Evolutionary conservation across 1,140 invertebrate genomes (phyloP).

Genomic region (Neodiprion pinetum): DNA sequence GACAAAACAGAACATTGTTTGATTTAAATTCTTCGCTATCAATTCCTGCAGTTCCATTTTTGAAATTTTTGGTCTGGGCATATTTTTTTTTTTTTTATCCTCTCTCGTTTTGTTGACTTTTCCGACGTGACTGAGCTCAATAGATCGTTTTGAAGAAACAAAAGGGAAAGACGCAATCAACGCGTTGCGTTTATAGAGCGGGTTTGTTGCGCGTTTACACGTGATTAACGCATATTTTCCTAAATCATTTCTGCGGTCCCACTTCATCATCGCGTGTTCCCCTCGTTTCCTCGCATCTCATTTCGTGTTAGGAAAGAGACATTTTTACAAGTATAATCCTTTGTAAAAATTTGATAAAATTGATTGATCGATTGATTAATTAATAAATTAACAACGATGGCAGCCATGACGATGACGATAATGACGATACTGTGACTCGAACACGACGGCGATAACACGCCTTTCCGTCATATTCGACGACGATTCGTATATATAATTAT

Average conservation of each 20-base stretch:
- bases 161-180: too few species aligned
- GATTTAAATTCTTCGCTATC: too few species aligned
- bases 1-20: too few species aligned
- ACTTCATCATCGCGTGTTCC: conserved; percentile 27
- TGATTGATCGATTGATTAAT: conserved; percentile 25
- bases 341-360: too few species aligned
- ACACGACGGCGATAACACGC: conserved; percentile 33
- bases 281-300: conserved; percentile 22
- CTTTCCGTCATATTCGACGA: conserved; percentile 53
- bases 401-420: conserved; percentile 23
- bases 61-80: too few species aligned
- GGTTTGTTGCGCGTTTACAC: conserved; percentile 27
- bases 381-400: conserved; percentile 33
- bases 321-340: conserved; percentile 8
- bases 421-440: conserved; percentile 30
- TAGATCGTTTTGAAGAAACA: too few species aligned
- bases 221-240: conserved; percentile 1
- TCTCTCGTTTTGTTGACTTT: too few species aligned
- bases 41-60: too few species aligned
- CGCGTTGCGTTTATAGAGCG: neutral
- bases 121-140: too few species aligned
- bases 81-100: too few species aligned
- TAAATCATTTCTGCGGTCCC: conserved; percentile 33
- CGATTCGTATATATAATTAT: conserved; percentile 54
- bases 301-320: conserved; percentile 8